Base-by-base conservation (phyloP, 30 jellyfish, hydroid and myxozoan species). In the Morbakka virulenta region DNA sequence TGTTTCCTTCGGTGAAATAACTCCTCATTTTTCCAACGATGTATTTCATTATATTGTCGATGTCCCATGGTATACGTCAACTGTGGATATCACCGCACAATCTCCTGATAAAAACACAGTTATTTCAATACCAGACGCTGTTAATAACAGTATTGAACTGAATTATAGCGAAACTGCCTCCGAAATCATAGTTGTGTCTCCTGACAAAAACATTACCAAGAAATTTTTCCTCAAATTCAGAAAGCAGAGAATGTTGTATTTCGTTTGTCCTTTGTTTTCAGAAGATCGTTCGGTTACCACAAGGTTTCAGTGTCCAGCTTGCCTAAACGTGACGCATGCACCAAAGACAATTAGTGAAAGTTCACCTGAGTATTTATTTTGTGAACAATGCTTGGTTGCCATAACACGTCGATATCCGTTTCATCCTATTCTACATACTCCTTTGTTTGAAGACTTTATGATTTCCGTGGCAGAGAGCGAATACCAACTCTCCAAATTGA, bases 31-130 rank as follows among this genome's bases (percentile, higher is more conserved):
- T 41, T 13, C 35, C 1, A 41, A 66, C n/a, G 66, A 52, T 69
- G 52, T 70, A n/a, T 75, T 29, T 21, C 72, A 71, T 0, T 89
- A 89, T 68, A 49, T 69, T 25, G 87, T 77, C 6, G 32, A 34
- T 2, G 74, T 89, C 1, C 95, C 95, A 0, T 89, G 87, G 87
- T 30, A 35, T 78, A 50, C 65, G 21, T 52, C 24, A 11, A 2
- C 57, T 0, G 82, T 89, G 0, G 86, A 50, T 0, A 35, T 89
- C 23, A 26, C 52, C 36, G 82, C 88, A 4, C 84, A 25, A 20
- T 74, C 97, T 4, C 84, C 53, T 3, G 97, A 89, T 70, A 76
- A 69, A 31, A 76, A 81, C 62, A 73, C 47, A 13, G 41, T 12
- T 22, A 9, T 81, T 22, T 28, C 0, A 0, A 33, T 75, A 4